Percentiles rank a stretch among this genome's conserved stretches.
Evolutionary conservation across 2,113 vertebrate species (phyloP).

Genomic region (Syrrhaptes paradoxus): DNA sequence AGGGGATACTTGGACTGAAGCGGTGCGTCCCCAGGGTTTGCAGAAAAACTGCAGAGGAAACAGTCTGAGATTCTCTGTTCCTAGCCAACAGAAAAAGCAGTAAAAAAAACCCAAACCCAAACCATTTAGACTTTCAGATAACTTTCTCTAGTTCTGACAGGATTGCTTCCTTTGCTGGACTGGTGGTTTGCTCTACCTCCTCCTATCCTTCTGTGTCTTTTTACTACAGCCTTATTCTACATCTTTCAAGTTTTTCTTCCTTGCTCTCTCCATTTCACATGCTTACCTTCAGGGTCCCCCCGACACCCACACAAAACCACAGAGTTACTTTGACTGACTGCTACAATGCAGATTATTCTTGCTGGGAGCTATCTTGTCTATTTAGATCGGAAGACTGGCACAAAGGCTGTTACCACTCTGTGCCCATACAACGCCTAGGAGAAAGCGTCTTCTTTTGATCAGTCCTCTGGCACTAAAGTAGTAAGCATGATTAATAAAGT

Average conservation of each 20-base stretch:
- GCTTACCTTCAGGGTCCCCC: background rate
- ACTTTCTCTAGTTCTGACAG: background rate
- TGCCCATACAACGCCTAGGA: background rate
- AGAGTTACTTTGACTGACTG: background rate
- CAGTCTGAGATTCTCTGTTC: background rate
- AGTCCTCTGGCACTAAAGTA: background rate
- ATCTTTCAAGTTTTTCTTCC: conserved; percentile 42
- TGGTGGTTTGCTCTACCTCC: background rate
- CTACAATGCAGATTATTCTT: conserved; percentile 1
- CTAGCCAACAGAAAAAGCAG: background rate
- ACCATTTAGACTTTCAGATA: background rate
- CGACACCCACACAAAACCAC: background rate
- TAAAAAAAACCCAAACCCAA: background rate
- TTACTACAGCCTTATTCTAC: background rate
- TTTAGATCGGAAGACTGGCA: background rate
- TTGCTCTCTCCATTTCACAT: background rate
- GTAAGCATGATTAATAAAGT: background rate
- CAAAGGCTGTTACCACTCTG: background rate
- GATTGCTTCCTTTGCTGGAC: background rate
- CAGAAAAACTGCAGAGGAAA: background rate
- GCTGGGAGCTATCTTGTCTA: background rate
- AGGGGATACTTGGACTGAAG: background rate
- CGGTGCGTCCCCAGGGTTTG: background rate
- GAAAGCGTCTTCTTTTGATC: background rate
- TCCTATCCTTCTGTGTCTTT: background rate